These are phyloP conservation scores for Latheticus oryzae DNA, from an alignment of 2,888 invertebrate species.

Conservation along the genomic window DNA sequence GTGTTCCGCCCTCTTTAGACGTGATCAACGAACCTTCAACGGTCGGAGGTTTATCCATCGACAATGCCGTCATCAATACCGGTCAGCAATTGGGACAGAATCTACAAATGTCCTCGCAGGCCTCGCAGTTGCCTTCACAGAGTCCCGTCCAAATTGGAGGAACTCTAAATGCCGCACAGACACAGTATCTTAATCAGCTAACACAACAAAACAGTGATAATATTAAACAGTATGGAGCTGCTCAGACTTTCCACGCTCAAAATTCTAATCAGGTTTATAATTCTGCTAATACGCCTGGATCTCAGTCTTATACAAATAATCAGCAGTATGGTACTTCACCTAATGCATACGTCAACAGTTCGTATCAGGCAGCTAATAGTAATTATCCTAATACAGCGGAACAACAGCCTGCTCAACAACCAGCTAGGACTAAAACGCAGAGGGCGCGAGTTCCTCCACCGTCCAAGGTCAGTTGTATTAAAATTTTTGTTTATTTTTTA, in stretches of 20 bases:
- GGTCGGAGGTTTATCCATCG: slow-evolving; percentile 42
- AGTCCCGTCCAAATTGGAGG: slow-evolving; percentile 61
- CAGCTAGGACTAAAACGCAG: slow-evolving; percentile 73
- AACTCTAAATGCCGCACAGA: slow-evolving; percentile 70
- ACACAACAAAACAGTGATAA: slow-evolving; percentile 68
- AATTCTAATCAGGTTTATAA: slow-evolving; percentile 42
- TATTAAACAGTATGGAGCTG: slow-evolving; percentile 54
- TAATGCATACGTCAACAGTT: slow-evolving; percentile 54
- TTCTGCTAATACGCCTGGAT: slow-evolving; percentile 35
- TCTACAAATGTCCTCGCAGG: slow-evolving; percentile 46
- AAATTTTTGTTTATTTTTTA: too few species aligned
- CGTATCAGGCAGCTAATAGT: slow-evolving; percentile 49
- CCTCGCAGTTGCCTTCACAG: slow-evolving; percentile 49
- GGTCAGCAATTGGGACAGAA: slow-evolving; percentile 44
- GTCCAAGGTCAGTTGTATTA: slow-evolving; percentile 79
- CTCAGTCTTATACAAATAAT: slow-evolving; percentile 49
- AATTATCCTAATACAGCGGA: slow-evolving; percentile 47
- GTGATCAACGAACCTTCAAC: slow-evolving; percentile 40
- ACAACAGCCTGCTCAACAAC: slow-evolving; percentile 57
- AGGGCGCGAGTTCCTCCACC: slow-evolving; percentile 85
- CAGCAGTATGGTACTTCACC: slow-evolving; percentile 52
- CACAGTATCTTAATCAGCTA: slow-evolving; percentile 71
- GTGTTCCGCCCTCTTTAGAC: slow-evolving; percentile 64
- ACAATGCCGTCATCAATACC: slow-evolving; percentile 42
- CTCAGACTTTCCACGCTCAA: slow-evolving; percentile 50